These are phyloP conservation scores for Protosalanx chinensis DNA, from an alignment of 2,797 vertebrate genomes.

Conservation along the genomic window DNA sequence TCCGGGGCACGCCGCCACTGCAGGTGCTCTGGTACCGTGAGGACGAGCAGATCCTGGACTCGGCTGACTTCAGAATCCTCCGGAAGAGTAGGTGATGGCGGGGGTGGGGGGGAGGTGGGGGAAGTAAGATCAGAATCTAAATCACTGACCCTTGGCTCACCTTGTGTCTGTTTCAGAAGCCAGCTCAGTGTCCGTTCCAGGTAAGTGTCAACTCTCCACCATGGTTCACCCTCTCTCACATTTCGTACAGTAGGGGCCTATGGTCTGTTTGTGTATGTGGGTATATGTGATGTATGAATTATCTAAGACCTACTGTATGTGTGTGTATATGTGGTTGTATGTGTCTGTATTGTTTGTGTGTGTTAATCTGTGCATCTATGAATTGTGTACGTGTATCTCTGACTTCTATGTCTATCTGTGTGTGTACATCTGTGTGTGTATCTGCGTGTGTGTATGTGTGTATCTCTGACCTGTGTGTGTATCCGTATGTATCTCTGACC, in stretches of 20 bases:
- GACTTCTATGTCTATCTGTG: too few relatives aligned
- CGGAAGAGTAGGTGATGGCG: constrained; percentile 76
- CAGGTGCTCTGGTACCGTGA: constrained; percentile 86
- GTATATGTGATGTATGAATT: too few relatives aligned
- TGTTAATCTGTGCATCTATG: too few relatives aligned
- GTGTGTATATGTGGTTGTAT: background rate
- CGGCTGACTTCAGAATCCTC: constrained; percentile 82
- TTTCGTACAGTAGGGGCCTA: too few relatives aligned
- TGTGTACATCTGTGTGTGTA: too few relatives aligned
- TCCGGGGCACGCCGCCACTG: constrained; percentile 74
- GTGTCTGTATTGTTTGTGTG: too few relatives aligned
- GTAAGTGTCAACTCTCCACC: constrained; percentile 63
- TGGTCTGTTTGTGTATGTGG: too few relatives aligned
- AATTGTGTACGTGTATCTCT: too few relatives aligned
- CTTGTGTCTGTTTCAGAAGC: constrained; percentile 73
- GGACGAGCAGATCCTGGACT: constrained; percentile 76
- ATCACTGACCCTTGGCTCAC: background rate
- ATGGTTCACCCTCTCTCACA: background rate
- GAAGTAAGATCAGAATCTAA: background rate
- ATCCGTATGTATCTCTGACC: background rate
- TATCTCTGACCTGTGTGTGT: too few relatives aligned
- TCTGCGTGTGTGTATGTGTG: too few relatives aligned
- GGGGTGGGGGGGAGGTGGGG: background rate
- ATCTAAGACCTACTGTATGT: too few relatives aligned
- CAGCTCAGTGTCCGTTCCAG: constrained; percentile 80